Evolutionary conservation across 2,797 vertebrate genomes (phyloP).

Genomic region (Carduelis carduelis): DNA sequence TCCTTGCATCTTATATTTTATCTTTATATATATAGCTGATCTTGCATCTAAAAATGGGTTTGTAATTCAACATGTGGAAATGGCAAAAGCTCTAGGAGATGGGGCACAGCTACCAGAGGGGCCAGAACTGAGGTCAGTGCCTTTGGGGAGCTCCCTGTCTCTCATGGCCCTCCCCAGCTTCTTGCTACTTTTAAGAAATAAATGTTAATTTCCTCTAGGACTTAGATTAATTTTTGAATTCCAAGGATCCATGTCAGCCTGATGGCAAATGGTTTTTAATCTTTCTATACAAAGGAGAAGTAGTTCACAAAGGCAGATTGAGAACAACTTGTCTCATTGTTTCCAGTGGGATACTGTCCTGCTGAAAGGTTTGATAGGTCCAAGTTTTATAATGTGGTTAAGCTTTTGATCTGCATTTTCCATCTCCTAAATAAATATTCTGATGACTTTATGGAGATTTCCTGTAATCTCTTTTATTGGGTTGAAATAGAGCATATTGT

Average conservation of each 20-base stretch:
- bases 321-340: background rate
- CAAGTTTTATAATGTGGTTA: background rate
- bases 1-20: background rate
- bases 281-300: background rate
- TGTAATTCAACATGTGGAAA: background rate
- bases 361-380: background rate
- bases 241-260: background rate
- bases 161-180: background rate
- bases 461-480: background rate
- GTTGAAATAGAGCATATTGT: background rate
- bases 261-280: background rate
- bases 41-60: background rate
- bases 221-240: background rate
- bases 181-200: background rate
- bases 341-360: background rate
- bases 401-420: background rate
- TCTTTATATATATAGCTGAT: background rate
- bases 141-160: background rate
- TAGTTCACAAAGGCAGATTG: background rate
- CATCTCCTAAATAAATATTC: background rate
- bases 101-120: background rate
- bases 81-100: background rate
- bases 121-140: too few relatives aligned
- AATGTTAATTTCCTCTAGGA: background rate
- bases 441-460: background rate